Base-by-base conservation (phyloP, 2,888 invertebrate species). In the Netelia virgata region DNA sequence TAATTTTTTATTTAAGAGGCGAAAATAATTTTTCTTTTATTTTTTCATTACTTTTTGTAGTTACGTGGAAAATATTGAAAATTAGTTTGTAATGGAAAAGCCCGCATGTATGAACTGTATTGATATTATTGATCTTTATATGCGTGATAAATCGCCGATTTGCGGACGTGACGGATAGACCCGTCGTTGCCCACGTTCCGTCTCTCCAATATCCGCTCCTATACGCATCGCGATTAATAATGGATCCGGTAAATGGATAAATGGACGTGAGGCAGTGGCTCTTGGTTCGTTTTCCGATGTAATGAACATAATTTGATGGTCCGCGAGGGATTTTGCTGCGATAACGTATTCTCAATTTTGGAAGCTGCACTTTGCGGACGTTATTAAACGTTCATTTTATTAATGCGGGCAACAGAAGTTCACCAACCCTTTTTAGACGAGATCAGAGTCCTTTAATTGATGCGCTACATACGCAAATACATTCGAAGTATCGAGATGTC, bases 71-170 rank as follows among this genome's bases (percentile, higher is more conserved):
- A 36, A 6, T 36, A 36, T 36, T 36, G 6, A 36, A 6, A 36
- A 36, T 36, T 6, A 6, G 6, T 36, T 36, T 36, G 6, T 36
- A 3, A 36, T 36, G 5, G 36, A 36, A 82, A 79, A 86, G 1
- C n/a, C 53, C 3, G 20, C 55, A 23, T 41, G 16, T 41, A 11
- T 23, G 28, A 36, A 16, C 41, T 64, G 41, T 68, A 76, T 61
- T 50, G 76, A 84, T 86, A 87, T 88, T 87, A 88, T 88, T 89
- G 88, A 89, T 85, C 80, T 66, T 68, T 76, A 85, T 76, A 85
- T 88, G 87, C 86, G 87, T 69, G 36, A 89, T 89, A 86, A 88
- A 88, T 80, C 82, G 57, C 73, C 76, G 14, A 69, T 72, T 72
- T 72, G 50, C 53, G 20, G 43, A 59, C 74, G 72, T 75, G 73